Base-by-base conservation (phyloP, 2,797 vertebrate species). In the Triplophysa yarkandensis region DNA sequence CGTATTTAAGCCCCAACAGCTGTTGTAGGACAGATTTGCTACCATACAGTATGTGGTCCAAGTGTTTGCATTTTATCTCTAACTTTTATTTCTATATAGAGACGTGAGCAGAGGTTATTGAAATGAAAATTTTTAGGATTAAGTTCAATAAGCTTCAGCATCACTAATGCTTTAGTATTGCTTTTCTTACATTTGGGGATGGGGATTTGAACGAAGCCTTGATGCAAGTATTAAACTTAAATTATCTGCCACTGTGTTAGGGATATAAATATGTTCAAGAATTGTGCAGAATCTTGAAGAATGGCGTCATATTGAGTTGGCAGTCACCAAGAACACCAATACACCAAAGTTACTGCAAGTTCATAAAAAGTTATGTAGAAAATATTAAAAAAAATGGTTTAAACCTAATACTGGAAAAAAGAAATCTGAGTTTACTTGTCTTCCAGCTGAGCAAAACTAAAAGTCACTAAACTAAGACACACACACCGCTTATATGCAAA, bases 401-500 rank as follows among this genome's bases (percentile, higher is more conserved):
- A n/a, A n/a, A n/a, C n/a, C n/a, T n/a, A n/a, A n/a, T n/a, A n/a
- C n/a, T n/a, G n/a, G n/a, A n/a, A n/a, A n/a, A n/a, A n/a, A n/a
- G 30, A 36, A 9, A 62, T 27, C 14, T 27, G 2, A 27, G 41
- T 71, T 9, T n/a, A 61, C 48, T 32, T 62, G 21, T 19, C 68
- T 48, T 71, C 28, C 57, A 34, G 28, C 4, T 61, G 16, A 48
- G 16, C 5, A 48, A 25, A 50, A 25, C 25, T 8, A 70, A 61
- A 34, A 32, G 30, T 46, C 19, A 48, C 0, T 48, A 36, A 61
- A 61, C 16, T 6, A 19, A 71, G 16, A 85, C 83, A 86, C 86
- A 85, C 82, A 81, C 82, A 81, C 77, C 74, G 52, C 73, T 73
- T 83, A 74, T 68, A 85, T 71, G 80, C 79, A 81, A 73, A 74